Conservation (phyloP, 2,113 vertebrate genomes). For the Promerops cafer region DNA sequence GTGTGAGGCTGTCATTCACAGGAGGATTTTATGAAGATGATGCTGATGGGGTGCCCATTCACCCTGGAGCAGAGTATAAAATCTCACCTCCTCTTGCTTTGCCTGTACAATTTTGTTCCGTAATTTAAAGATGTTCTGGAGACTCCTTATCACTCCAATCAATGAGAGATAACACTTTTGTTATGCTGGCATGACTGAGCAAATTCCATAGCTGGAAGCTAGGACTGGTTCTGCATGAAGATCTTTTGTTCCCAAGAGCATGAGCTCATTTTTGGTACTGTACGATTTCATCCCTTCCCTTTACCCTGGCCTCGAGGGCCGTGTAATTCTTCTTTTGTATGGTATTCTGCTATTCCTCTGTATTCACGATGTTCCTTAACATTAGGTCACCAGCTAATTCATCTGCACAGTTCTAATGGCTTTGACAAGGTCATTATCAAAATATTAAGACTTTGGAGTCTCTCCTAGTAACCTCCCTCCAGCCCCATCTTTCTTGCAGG, state of each 20-base stretch:
- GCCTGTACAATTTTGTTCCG: too few species aligned
- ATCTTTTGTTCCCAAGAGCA: not conserved
- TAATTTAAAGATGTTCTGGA: not conserved
- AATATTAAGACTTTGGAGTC: constrained; percentile 47
- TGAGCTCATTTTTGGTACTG: constrained; percentile 6
- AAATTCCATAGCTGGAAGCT: not conserved
- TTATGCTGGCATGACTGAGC: not conserved
- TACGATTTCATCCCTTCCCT: not conserved
- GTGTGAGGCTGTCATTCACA: not conserved
- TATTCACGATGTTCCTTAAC: constrained; percentile 8
- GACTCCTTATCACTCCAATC: not conserved
- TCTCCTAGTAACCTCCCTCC: constrained; percentile 7
- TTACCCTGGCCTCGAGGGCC: not conserved
- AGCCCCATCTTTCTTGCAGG: constrained; percentile 7
- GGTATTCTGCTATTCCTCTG: not conserved
- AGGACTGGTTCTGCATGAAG: not conserved
- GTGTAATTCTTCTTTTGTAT: not conserved
- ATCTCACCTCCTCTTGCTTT: not conserved
- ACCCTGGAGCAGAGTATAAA: not conserved
- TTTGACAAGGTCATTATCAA: constrained; percentile 51
- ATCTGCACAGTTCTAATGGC: not conserved
- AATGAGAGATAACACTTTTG: not conserved
- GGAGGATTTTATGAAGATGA: not conserved
- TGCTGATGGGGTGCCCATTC: not conserved
- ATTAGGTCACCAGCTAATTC: constrained; percentile 34